A percentile compares a stretch with the other conserved stretches of the same genome.
Conservation (phyloP, 1,140 invertebrate genomes). For the Bacillus rossius region DNA sequence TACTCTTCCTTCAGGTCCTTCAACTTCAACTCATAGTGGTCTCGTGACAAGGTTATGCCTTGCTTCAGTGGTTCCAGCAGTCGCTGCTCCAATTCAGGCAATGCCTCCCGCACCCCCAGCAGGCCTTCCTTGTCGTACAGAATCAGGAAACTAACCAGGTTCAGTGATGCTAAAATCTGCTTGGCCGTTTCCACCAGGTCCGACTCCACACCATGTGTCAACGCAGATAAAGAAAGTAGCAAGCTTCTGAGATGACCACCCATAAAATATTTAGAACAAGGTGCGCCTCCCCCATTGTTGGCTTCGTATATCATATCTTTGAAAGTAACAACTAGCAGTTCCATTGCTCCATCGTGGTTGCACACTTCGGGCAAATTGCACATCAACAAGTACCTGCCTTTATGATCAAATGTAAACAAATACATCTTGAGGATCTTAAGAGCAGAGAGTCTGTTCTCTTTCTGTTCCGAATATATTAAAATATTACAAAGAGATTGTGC, state of each 20-base stretch:
- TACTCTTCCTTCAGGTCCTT: constrained; percentile 52
- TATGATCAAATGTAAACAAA: constrained; percentile 57
- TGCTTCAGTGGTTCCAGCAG: constrained; percentile 60
- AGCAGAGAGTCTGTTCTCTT: constrained; percentile 52
- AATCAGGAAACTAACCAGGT: constrained; percentile 67
- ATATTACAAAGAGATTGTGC: constrained; percentile 53
- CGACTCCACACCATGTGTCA: constrained; percentile 60
- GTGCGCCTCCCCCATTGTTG: not conserved
- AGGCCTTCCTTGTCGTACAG: constrained; percentile 58
- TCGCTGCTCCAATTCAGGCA: constrained; percentile 48
- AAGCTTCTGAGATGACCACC: constrained; percentile 16
- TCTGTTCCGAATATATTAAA: constrained; percentile 56
- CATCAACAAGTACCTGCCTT: constrained; percentile 61
- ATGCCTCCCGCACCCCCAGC: constrained; percentile 58
- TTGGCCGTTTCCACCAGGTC: constrained; percentile 72
- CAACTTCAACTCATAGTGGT: constrained; percentile 65
- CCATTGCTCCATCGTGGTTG: constrained; percentile 64
- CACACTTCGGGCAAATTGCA: constrained; percentile 53
- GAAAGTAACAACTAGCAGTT: constrained; percentile 61
- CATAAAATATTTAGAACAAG: not conserved
- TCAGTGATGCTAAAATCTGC: constrained; percentile 65
- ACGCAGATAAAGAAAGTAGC: constrained; percentile 44
- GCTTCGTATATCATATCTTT: constrained; percentile 56
- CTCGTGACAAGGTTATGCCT: constrained; percentile 62
- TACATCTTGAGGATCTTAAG: constrained; percentile 54